A percentile compares a stretch with the other conserved stretches of the same genome.
Evolutionary conservation across 1,140 invertebrate genomes (phyloP).

Genomic region (Mactra quadrangularis): DNA sequence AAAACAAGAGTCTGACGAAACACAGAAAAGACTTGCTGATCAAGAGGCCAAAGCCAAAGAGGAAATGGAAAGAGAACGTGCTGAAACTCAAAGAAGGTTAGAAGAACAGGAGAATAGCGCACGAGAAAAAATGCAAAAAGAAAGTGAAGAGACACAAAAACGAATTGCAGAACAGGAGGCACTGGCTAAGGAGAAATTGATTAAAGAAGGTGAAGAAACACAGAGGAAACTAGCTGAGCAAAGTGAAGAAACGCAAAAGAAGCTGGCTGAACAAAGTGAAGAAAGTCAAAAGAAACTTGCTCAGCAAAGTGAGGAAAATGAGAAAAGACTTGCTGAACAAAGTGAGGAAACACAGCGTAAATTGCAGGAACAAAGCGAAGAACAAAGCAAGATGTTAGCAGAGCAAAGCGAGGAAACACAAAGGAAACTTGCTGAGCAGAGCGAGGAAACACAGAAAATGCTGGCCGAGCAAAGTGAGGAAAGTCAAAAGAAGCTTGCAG

Average conservation of each 20-base stretch:
- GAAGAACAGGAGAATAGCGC: conserved; percentile 56
- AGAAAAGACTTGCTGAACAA: conserved; percentile 51
- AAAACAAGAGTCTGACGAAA: conserved; percentile 52
- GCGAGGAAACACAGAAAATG: conserved; percentile 49
- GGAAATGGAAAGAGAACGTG: conserved; percentile 44
- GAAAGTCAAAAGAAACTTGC: conserved; percentile 36
- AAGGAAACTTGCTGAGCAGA: conserved; percentile 28
- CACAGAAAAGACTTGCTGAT: conserved; percentile 48
- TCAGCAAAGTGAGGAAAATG: conserved; percentile 40
- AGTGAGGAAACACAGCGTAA: conserved; percentile 55
- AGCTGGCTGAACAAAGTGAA: conserved; percentile 49
- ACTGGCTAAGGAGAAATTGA: conserved; percentile 35
- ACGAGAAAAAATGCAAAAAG: conserved; percentile 42
- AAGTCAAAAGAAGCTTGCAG: conserved; percentile 24
- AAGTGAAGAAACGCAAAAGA: conserved; percentile 39
- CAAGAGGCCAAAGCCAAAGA: conserved; percentile 51
- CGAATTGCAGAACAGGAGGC: conserved; percentile 57
- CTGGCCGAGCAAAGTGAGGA: conserved; percentile 58
- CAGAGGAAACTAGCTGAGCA: conserved; percentile 40
- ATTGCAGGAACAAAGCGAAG: conserved; percentile 38
- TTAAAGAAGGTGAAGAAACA: conserved; percentile 62
- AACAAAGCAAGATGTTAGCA: conserved; percentile 40
- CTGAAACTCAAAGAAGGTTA: conserved; percentile 39
- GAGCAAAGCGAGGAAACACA: conserved; percentile 60
- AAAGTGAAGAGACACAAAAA: conserved; percentile 64